These are phyloP conservation scores for Drosophila aff. DNA, from an alignment of 1,140 invertebrate genomes.

Conservation along the genomic window DNA sequence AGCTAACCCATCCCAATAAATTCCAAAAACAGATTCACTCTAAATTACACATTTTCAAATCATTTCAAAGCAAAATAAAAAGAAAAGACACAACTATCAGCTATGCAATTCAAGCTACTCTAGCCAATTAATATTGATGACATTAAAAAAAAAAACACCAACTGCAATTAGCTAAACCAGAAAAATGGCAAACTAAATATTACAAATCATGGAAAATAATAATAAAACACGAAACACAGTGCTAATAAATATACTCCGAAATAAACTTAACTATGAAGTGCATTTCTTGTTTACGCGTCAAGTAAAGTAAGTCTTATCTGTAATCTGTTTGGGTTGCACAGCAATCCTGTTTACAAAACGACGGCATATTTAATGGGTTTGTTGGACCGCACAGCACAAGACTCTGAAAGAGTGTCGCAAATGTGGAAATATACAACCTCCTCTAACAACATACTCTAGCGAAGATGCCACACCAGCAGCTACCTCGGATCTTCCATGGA, in stretches of 20 bases:
- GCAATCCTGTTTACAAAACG: conserved; percentile 34
- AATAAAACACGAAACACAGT: conserved; percentile 43
- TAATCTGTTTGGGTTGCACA: conserved; percentile 5
- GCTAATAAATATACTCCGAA: conserved; percentile 67
- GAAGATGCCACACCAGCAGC: conserved; percentile 27
- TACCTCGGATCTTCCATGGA: conserved; percentile 32
- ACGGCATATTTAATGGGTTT: conserved; percentile 42
- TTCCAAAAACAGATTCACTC: conserved; percentile 8
- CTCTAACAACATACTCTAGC: background rate
- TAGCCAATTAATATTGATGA: conserved; percentile 46
- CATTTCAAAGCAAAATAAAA: conserved; percentile 18
- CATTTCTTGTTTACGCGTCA: conserved; percentile 30
- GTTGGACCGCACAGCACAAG: conserved; percentile 29
- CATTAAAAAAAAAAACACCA: background rate
- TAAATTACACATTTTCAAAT: conserved; percentile 2
- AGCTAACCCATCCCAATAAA: conserved; percentile 11
- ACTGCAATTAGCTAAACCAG: conserved; percentile 35
- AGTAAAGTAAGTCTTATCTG: conserved; percentile 1
- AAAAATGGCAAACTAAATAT: conserved; percentile 30
- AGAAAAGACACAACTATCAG: conserved; percentile 16
- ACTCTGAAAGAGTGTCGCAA: conserved; percentile 7
- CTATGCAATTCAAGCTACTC: conserved; percentile 38
- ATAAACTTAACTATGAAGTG: conserved; percentile 54
- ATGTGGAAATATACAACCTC: background rate
- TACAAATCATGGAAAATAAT: conserved; percentile 61